These are phyloP conservation scores for Drosophila pachea DNA, from an alignment of 1,140 invertebrate species.

Conservation along the genomic window DNA sequence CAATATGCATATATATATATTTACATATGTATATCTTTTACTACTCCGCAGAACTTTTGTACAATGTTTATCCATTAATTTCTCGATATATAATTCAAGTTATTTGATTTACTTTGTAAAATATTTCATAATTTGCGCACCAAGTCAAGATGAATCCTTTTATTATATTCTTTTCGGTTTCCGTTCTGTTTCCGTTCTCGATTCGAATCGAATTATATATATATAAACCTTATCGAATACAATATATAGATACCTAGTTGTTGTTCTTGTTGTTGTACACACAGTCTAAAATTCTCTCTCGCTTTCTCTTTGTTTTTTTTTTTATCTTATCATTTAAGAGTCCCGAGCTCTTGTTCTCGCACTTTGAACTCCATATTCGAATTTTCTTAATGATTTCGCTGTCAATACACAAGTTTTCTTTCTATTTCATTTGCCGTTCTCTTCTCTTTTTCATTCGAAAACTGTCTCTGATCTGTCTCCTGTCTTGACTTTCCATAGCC, in stretches of 20 bases:
- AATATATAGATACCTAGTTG: conserved; percentile 76
- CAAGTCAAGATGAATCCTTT: conserved; percentile 45
- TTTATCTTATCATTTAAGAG: background rate
- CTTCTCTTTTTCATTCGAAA: conserved; percentile 26
- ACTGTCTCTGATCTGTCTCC: conserved; percentile 14
- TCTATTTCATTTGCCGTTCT: background rate
- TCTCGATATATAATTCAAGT: conserved; percentile 38
- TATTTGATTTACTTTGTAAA: conserved; percentile 48
- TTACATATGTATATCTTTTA: conserved; percentile 38
- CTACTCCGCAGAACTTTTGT: conserved; percentile 64
- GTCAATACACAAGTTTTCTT: conserved; percentile 17
- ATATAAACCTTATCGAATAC: conserved; percentile 63
- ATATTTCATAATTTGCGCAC: conserved; percentile 68
- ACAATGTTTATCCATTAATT: conserved; percentile 45
- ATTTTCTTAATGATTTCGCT: conserved; percentile 12
- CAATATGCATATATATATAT: conserved; percentile 19
- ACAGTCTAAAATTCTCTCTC: conserved; percentile 43
- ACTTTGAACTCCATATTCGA: too few relatives aligned
- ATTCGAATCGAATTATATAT: conserved; percentile 59
- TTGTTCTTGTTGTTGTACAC: conserved; percentile 76
- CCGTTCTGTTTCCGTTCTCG: conserved; percentile 39
- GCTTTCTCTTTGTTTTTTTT: conserved; percentile 8
- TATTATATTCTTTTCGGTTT: conserved; percentile 39
- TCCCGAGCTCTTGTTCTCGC: too few relatives aligned
- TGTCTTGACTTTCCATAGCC: conserved; percentile 70